These are phyloP conservation scores for Parapsyche elsis DNA, from an alignment of 1,140 invertebrate genomes.

Conservation along the genomic window DNA sequence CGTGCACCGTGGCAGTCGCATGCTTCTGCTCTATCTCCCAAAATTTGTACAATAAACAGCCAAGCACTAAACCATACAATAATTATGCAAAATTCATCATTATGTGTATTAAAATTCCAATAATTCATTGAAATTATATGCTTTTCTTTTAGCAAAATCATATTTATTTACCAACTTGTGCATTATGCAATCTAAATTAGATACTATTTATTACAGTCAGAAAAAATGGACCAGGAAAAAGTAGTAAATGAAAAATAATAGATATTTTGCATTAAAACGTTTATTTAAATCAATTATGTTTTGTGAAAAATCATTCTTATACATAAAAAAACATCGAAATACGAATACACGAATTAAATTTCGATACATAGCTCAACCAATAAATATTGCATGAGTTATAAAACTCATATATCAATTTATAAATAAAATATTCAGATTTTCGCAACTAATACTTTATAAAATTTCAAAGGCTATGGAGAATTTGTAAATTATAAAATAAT, in stretches of 20 bases:
- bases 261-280: neutral
- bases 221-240: neutral
- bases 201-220: no score
- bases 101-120: no score
- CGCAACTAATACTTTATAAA: neutral
- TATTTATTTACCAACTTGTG: no score
- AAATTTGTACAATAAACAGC: no score
- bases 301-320: constrained; percentile 4
- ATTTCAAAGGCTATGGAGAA: neutral
- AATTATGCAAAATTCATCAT: no score
- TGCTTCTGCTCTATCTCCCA: no score
- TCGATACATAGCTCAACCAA: constrained; percentile 17
- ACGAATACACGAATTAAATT: constrained; percentile 18
- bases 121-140: no score
- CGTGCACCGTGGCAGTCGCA: no score
- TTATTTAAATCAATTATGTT: neutral
- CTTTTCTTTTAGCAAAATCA: no score
- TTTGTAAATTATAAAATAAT: neutral
- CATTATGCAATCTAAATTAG: no score
- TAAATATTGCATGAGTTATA: neutral
- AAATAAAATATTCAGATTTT: neutral
- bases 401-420: neutral
- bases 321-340: neutral
- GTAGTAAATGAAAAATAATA: neutral
- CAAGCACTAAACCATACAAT: no score